A percentile compares a stretch with the other conserved stretches of the same genome.
These are phyloP conservation scores for Karalla daura DNA, from an alignment of 2,797 vertebrate species.

Conservation along the genomic window DNA sequence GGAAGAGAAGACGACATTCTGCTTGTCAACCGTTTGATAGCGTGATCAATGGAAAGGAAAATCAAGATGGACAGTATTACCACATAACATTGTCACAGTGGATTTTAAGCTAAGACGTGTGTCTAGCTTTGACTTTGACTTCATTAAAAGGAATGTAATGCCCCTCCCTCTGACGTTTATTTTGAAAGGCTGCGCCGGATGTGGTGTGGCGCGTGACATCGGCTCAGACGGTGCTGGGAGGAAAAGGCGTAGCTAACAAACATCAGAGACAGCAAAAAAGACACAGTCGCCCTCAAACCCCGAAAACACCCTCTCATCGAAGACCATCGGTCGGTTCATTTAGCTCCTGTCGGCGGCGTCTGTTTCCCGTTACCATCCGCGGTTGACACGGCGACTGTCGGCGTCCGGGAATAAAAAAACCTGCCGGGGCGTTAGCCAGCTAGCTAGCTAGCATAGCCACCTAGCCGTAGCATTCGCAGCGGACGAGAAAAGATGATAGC, in stretches of 20 bases:
- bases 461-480: slow-evolving; percentile 44
- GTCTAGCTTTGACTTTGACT: not conserved
- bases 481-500: slow-evolving; percentile 87
- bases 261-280: slow-evolving; percentile 35
- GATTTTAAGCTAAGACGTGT: no score
- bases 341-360: not conserved
- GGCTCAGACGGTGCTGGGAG: not conserved
- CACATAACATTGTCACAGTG: not conserved
- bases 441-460: slow-evolving; percentile 59
- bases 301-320: not conserved
- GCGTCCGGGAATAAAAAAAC: slow-evolving; percentile 8
- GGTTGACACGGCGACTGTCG: slow-evolving; percentile 38
- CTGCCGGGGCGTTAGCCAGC: slow-evolving; percentile 60
- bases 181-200: slow-evolving; percentile 61
- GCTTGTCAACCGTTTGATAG: not conserved
- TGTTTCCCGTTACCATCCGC: slow-evolving; percentile 7
- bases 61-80: rapidly evolving
- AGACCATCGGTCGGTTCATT: not conserved
- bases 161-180: not conserved
- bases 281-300: not conserved
- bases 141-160: not conserved
- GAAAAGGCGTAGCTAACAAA: slow-evolving; percentile 72
- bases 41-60: not conserved
- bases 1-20: slow-evolving; percentile 28
- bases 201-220: rapidly evolving